Base-by-base conservation (phyloP, 2,113 vertebrate genomes). In the Psilopogon haemacephalus region DNA sequence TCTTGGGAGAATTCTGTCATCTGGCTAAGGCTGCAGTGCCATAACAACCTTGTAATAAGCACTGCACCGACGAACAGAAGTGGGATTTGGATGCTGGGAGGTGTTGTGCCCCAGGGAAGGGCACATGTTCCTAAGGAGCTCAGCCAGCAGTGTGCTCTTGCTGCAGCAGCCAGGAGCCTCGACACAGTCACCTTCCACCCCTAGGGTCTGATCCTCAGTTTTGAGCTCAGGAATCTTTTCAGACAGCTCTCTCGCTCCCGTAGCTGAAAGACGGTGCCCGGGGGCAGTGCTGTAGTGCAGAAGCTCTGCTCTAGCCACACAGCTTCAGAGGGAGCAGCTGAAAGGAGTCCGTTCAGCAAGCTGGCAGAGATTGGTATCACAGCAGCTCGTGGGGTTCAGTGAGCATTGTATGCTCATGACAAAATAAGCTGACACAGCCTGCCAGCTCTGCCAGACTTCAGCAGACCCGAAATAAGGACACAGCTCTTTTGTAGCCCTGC, bases 271-370 rank as follows among this genome's bases (percentile, higher is more conserved):
- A 5, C 0, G 0, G 56, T 70, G 55, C 59, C 44, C 42, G 1
- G 1, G 35, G 83, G 84, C 82, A 44, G 24, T 54, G 23, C 20
- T 54, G 1, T 73, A 55, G 70, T 89, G 81, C 86, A 65, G 86
- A 63, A 89, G 55, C 71, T 85, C 74, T 69, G 50, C 63, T 76
- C 59, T 59, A 87, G 78, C 81, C 74, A 48, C 52, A 37, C 74
- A 84, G 81, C 86, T 91, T 91, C 83, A 58, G 94, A 84, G 68
- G 86, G 86, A 94, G 86, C 67, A 70, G 58, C 93, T 94, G 93
- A 96, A 95, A 96, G 85, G 91, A 92, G 91, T 79, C 89, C 68
- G 87, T 94, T 96, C 92, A 95, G 91, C 86, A 72, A 93, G 84
- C 86, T 94, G 88, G 91, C 94, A 93, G 93, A 92, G 94, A 92